Percentiles rank a stretch among this genome's conserved stretches.
Evolutionary conservation across 2,888 invertebrate species (phyloP).

Genomic region (Hydrotaea cyrtoneurina): DNA sequence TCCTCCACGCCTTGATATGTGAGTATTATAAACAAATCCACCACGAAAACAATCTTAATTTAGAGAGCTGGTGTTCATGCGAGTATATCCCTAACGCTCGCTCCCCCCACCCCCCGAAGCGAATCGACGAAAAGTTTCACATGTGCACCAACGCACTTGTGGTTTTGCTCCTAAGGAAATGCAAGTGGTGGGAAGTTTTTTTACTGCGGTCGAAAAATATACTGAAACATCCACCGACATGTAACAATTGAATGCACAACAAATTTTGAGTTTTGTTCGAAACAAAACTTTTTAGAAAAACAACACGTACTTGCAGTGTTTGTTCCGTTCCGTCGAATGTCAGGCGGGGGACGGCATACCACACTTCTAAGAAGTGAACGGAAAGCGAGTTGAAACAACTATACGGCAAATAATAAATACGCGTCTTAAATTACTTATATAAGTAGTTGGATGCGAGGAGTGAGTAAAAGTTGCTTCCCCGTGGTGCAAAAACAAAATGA

Average conservation of each 20-base stretch:
- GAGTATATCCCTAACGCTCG: not conserved
- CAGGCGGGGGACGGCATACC: not conserved
- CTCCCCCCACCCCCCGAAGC: too few species aligned
- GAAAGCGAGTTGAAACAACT: not conserved
- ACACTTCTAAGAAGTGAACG: not conserved
- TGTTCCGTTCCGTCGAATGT: not conserved
- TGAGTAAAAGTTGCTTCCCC: too few species aligned
- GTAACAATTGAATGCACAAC: constrained; percentile 33
- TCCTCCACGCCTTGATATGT: too few species aligned
- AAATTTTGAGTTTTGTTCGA: constrained; percentile 11
- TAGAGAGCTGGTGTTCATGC: not conserved
- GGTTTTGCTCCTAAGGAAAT: not conserved
- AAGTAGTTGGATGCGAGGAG: not conserved
- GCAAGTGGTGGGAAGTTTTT: constrained; percentile 16
- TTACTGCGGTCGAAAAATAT: not conserved
- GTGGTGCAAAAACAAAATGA: too few species aligned
- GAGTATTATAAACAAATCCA: not conserved
- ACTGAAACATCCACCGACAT: constrained; percentile 6
- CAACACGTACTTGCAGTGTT: constrained; percentile 16
- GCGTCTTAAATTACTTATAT: constrained; percentile 19
- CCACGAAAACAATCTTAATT: constrained; percentile 1
- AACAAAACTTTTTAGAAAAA: constrained; percentile 9
- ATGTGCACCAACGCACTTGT: constrained; percentile 1
- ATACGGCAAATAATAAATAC: constrained; percentile 7
- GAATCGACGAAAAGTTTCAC: constrained; percentile 6